These are phyloP conservation scores for Adelosebastes latens DNA, from an alignment of 2,797 vertebrate genomes.

Conservation along the genomic window DNA sequence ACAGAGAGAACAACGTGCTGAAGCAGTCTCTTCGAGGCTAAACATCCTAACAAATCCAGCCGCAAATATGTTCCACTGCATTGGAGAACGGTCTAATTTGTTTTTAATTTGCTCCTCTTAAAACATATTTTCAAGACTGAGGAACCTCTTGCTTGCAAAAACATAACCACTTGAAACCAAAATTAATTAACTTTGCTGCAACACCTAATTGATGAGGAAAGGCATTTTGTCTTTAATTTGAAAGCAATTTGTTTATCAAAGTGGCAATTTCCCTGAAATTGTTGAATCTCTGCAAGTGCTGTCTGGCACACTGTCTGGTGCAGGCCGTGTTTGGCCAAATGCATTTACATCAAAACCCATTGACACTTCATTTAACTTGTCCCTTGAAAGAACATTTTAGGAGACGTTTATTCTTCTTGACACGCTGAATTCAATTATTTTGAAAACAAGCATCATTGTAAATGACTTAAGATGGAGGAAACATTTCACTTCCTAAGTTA, in stretches of 20 bases:
- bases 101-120: background rate
- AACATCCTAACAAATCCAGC: background rate
- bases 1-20: background rate
- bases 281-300: slow-evolving; percentile 60
- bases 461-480: slow-evolving; percentile 25
- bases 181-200: slow-evolving; percentile 63
- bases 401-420: slow-evolving; percentile 77
- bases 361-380: slow-evolving; percentile 85
- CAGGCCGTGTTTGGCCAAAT: slow-evolving; percentile 81
- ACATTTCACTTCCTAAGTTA: slow-evolving; percentile 60
- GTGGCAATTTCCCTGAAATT: slow-evolving; percentile 74
- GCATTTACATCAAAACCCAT: slow-evolving; percentile 82
- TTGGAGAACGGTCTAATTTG: background rate
- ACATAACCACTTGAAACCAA: slow-evolving; percentile 50
- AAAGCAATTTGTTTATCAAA: slow-evolving; percentile 76
- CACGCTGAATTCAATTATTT: slow-evolving; percentile 84
- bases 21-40: background rate
- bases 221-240: slow-evolving; percentile 67
- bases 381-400: slow-evolving; percentile 80
- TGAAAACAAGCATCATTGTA: slow-evolving; percentile 56
- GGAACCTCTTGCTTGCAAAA: slow-evolving; percentile 18
- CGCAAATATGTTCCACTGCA: background rate
- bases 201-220: slow-evolving; percentile 70
- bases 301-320: slow-evolving; percentile 66
- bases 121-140: background rate